These are phyloP conservation scores for Choristoneura rosaceana DNA, from an alignment of 2,888 invertebrate species.

Conservation along the genomic window DNA sequence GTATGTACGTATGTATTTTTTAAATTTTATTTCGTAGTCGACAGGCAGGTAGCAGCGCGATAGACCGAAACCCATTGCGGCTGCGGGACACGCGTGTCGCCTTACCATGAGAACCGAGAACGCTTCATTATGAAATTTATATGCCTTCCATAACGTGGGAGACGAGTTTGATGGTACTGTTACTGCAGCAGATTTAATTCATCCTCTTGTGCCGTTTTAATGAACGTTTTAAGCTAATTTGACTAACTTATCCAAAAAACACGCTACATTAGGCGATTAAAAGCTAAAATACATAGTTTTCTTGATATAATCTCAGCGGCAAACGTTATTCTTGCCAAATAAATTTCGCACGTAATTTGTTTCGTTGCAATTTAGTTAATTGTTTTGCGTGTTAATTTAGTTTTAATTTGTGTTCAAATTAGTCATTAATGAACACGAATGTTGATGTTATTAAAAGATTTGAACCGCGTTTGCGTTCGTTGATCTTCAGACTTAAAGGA, in stretches of 20 bases:
- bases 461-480: neutral
- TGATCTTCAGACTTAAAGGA: neutral
- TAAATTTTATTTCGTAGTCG: neutral
- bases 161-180: conserved; percentile 45
- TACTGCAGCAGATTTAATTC: conserved; percentile 22
- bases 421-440: neutral
- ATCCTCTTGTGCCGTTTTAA: conserved; percentile 20
- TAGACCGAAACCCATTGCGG: conserved; percentile 54
- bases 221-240: conserved; percentile 16
- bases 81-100: conserved; percentile 53
- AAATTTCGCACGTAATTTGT: conserved; percentile 1
- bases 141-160: conserved; percentile 53
- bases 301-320: neutral
- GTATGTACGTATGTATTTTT: neutral
- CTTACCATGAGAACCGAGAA: conserved; percentile 63
- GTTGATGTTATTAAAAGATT: neutral
- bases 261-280: conserved; percentile 9
- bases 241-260: conserved; percentile 10
- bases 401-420: conserved; percentile 11
- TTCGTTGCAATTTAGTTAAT: conserved; percentile 17
- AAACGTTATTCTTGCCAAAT: conserved; percentile 10
- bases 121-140: conserved; percentile 52
- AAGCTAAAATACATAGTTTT: neutral
- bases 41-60: conserved; percentile 45
- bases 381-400: conserved; percentile 7